phyloP scores from a whole-genome alignment of 2,888 invertebrate genomes.

The Drosophila maculinotata region DNA sequence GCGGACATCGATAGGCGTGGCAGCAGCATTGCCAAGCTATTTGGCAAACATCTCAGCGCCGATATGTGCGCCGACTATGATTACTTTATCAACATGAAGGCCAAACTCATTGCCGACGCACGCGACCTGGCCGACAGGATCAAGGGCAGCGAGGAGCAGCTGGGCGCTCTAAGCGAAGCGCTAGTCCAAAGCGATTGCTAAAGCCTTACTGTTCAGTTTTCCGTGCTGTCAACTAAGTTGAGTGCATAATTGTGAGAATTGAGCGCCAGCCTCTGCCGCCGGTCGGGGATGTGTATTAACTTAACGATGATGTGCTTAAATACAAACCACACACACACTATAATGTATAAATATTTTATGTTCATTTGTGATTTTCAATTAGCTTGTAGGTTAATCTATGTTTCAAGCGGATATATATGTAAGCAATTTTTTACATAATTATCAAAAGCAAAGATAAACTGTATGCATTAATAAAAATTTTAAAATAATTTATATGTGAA shows the following conservation, averaged over 20 bases:
- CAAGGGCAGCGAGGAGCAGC: constrained; percentile 92
- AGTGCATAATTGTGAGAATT: constrained; percentile 72
- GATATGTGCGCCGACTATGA: constrained; percentile 92
- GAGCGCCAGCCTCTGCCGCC: constrained; percentile 26
- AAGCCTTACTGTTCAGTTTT: constrained; percentile 57
- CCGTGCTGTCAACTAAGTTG: constrained; percentile 80
- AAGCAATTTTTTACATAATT: constrained; percentile 77
- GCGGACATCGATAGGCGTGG: constrained; percentile 92
- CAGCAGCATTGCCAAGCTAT: constrained; percentile 89
- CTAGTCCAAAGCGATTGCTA: constrained; percentile 85
- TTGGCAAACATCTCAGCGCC: constrained; percentile 89
- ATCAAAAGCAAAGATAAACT: constrained; percentile 78
- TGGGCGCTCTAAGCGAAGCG: constrained; percentile 87
- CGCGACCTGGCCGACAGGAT: constrained; percentile 94
- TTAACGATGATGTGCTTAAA: constrained; percentile 75
- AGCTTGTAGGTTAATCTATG: constrained; percentile 73
- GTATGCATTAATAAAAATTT: constrained; percentile 72
- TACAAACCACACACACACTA: constrained; percentile 61
- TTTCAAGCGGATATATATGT: constrained; percentile 71
- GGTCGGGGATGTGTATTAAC: constrained; percentile 71
- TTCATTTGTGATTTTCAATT: constrained; percentile 80
- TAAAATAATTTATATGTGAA: constrained; percentile 33
- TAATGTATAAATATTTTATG: constrained; percentile 80
- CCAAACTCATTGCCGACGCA: constrained; percentile 92
- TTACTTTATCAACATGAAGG: constrained; percentile 94